Evolutionary conservation across 1,140 invertebrate genomes (phyloP).

Genomic region (Saccostrea glomerata): DNA sequence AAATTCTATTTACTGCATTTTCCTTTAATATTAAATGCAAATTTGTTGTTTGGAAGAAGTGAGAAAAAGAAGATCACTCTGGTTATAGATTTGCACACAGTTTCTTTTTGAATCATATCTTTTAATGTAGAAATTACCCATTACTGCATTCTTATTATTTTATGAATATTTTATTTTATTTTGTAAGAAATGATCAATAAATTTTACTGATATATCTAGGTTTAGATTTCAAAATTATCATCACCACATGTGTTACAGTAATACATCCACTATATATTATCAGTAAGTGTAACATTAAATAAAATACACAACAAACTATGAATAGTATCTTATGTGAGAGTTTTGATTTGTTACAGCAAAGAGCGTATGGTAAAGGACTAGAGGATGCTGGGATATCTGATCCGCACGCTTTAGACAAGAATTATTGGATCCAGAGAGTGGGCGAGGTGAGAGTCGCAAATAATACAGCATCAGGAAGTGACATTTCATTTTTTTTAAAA

Average conservation of each 20-base stretch:
- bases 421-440: conserved; percentile 77
- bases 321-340: background rate
- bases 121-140: background rate
- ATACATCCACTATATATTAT: background rate
- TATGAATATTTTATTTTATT: background rate
- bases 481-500: too few species aligned
- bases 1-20: background rate
- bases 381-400: conserved; percentile 71
- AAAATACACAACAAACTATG: background rate
- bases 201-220: background rate
- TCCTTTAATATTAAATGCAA: background rate
- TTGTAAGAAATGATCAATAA: background rate
- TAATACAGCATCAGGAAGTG: background rate
- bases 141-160: background rate
- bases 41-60: too few species aligned
- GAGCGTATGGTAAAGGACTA: conserved; percentile 67
- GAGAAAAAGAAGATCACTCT: background rate
- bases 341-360: conserved; percentile 45
- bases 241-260: background rate
- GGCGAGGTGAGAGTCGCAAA: conserved; percentile 69
- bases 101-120: background rate
- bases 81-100: background rate
- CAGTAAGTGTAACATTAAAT: background rate
- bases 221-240: background rate
- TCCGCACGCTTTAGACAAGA: conserved; percentile 74